These are phyloP conservation scores for Galerucella nymphaeae DNA, from an alignment of 2,888 invertebrate species.

Conservation along the genomic window DNA sequence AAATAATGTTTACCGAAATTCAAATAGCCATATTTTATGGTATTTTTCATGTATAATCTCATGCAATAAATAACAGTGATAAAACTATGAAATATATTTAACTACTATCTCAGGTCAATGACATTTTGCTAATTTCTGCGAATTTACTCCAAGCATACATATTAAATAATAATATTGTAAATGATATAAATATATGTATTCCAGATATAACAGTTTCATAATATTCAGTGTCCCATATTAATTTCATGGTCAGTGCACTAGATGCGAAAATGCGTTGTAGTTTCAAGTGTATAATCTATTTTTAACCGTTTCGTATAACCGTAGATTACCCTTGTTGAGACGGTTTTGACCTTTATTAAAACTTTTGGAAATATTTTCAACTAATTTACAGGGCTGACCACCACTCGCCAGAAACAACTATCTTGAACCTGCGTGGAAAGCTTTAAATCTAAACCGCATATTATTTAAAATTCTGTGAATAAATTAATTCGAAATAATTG, in stretches of 20 bases:
- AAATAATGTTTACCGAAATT: not conserved
- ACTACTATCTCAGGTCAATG: constrained; percentile 25
- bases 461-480: not conserved
- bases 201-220: constrained; percentile 8
- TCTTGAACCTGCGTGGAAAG: too few species aligned
- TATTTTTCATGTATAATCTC: constrained; percentile 15
- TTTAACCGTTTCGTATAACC: constrained; percentile 8
- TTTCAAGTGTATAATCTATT: constrained; percentile 16
- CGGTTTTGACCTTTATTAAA: constrained; percentile 8
- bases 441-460: not conserved
- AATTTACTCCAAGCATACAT: constrained; percentile 1
- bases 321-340: not conserved
- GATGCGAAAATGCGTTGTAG: constrained; percentile 12
- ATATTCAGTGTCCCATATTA: constrained; percentile 16
- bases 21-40: not conserved
- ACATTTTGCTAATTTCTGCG: constrained; percentile 23
- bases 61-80: constrained; percentile 19
- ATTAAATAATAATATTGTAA: constrained; percentile 12
- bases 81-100: constrained; percentile 10
- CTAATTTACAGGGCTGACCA: not conserved
- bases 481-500: not conserved
- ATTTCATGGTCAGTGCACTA: constrained; percentile 14
- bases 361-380: not conserved
- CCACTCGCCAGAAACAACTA: too few species aligned
- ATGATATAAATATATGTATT: constrained; percentile 5